A percentile compares a stretch with the other conserved stretches of the same genome.
Evolutionary conservation across 2,797 vertebrate species (phyloP).

Genomic region (Anabacerthia variegaticeps): DNA sequence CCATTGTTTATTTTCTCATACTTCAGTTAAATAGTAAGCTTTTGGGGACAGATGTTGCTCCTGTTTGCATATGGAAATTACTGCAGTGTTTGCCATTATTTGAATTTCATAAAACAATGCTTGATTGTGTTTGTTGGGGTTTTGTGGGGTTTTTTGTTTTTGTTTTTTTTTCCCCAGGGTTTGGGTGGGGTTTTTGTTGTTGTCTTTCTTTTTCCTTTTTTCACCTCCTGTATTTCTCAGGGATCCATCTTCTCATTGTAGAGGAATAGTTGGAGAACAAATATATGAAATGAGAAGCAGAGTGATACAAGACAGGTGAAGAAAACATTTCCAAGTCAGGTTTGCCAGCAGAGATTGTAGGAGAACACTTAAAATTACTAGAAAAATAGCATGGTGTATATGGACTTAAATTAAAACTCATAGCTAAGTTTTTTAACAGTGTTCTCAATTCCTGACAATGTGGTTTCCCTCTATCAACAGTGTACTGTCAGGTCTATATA

Average conservation of each 20-base stretch:
- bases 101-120: not conserved
- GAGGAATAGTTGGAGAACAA: not conserved
- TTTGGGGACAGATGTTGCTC: not conserved
- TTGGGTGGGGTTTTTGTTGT: not conserved
- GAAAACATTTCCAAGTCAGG: not conserved
- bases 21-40: not conserved
- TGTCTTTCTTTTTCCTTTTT: not conserved
- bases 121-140: not conserved
- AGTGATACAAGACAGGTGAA: not conserved
- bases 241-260: not conserved
- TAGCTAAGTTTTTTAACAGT: not conserved
- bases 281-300: not conserved
- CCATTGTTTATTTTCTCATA: not conserved
- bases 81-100: not conserved
- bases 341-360: not conserved
- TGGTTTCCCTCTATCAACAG: not conserved
- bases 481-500: not conserved
- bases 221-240: not conserved
- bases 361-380: not conserved
- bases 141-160: too few relatives aligned
- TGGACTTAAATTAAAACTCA: not conserved
- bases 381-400: not conserved
- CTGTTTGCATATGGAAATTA: not conserved
- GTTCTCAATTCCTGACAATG: not conserved
- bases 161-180: not conserved